Conservation (phyloP, 2,797 vertebrate genomes). For the Sebastes wilsoni region DNA sequence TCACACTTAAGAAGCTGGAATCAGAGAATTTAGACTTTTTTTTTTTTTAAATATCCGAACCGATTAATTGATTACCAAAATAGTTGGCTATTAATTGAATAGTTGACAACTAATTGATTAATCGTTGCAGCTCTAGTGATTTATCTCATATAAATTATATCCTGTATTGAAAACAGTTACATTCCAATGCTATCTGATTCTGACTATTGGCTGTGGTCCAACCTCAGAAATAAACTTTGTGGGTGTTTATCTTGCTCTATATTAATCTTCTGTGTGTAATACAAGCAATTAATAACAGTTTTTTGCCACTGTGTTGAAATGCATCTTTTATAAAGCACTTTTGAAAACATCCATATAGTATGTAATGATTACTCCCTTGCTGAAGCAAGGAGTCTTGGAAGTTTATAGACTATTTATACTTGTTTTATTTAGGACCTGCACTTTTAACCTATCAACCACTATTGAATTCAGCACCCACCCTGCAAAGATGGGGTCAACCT, state of each 20-base stretch:
- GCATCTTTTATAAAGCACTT: conserved; percentile 44
- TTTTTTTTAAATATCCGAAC: no score
- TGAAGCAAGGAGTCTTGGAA: neutral
- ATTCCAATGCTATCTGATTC: neutral
- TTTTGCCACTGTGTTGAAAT: neutral
- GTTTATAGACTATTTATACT: neutral
- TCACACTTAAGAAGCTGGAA: no score
- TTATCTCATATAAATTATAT: neutral
- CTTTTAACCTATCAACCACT: neutral
- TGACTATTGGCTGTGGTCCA: neutral
- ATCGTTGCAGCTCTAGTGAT: no score
- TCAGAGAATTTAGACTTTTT: no score
- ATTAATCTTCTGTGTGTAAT: neutral
- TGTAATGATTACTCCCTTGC: neutral
- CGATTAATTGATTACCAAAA: no score
- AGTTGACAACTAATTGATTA: no score
- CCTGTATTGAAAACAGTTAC: neutral
- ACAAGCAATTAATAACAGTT: neutral
- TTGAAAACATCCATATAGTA: conserved; percentile 7
- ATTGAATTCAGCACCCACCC: neutral
- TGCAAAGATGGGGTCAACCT: neutral
- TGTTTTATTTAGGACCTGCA: conserved; percentile 1
- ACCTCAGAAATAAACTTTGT: neutral
- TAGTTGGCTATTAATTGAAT: no score
- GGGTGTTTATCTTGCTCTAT: neutral